A percentile compares a stretch with the other conserved stretches of the same genome.
Conservation (phyloP, 1,140 invertebrate genomes). For the Harpegnathos saltator region DNA sequence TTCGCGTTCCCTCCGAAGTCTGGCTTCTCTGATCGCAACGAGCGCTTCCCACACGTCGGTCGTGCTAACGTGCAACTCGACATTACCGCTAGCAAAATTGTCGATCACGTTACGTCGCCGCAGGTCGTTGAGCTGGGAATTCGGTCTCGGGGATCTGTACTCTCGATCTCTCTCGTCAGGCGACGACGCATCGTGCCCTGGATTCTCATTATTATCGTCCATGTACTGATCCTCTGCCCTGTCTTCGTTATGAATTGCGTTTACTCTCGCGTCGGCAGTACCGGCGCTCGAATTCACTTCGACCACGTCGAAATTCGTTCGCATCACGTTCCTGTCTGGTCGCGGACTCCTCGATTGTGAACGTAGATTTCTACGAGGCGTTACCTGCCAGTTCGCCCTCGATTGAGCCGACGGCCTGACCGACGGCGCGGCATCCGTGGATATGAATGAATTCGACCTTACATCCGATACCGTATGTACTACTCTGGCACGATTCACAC, state of each 20-base stretch:
- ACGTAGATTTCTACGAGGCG: constrained; percentile 61
- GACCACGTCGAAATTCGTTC: constrained; percentile 69
- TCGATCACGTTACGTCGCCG: constrained; percentile 75
- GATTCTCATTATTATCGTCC: constrained; percentile 59
- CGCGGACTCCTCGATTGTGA: constrained; percentile 64
- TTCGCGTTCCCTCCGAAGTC: constrained; percentile 86
- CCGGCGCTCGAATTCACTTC: constrained; percentile 67
- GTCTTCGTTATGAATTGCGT: constrained; percentile 41
- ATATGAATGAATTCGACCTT: constrained; percentile 69
- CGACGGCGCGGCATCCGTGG: constrained; percentile 69
- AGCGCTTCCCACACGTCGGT: constrained; percentile 90
- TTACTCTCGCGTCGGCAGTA: constrained; percentile 43
- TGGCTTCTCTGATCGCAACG: constrained; percentile 88
- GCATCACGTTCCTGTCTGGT: constrained; percentile 63
- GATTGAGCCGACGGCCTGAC: constrained; percentile 68
- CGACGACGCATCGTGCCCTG: constrained; percentile 42
- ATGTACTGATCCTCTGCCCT: constrained; percentile 58
- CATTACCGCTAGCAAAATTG: constrained; percentile 79
- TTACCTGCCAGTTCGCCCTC: constrained; percentile 71
- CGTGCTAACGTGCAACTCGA: constrained; percentile 84
- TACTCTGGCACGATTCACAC: constrained; percentile 72
- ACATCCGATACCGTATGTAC: constrained; percentile 65
- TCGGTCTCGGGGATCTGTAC: constrained; percentile 62
- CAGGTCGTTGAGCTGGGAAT: constrained; percentile 68
- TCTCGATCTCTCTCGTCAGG: constrained; percentile 58